Percentiles rank a stretch among this genome's conserved stretches.
These are phyloP conservation scores for Grammomys surdaster DNA, from an alignment of 2,113 vertebrate species.

Conservation along the genomic window DNA sequence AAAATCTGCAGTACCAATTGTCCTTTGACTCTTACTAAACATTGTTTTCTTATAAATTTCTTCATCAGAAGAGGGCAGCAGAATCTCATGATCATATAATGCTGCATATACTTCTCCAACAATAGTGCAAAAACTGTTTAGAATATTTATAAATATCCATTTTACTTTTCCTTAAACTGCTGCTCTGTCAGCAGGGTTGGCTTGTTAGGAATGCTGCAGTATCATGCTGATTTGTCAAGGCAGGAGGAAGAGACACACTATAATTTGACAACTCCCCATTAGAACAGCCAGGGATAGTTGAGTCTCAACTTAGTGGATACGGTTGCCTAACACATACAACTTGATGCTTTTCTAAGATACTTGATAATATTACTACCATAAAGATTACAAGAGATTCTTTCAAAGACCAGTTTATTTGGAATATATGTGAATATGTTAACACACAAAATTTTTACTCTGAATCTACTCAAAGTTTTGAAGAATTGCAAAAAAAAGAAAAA, in stretches of 20 bases:
- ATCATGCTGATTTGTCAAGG: constrained; percentile 44
- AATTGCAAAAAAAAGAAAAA: not conserved
- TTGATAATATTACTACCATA: constrained; percentile 14
- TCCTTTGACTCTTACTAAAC: not conserved
- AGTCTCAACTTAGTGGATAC: constrained; percentile 57
- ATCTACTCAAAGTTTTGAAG: constrained; percentile 4
- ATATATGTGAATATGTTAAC: not conserved
- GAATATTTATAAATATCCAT: constrained; percentile 69
- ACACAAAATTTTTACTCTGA: not conserved
- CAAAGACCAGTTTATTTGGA: constrained; percentile 8
- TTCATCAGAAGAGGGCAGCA: constrained; percentile 90
- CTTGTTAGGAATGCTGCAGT: constrained; percentile 63
- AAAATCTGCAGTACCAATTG: not conserved
- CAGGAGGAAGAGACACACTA: constrained; percentile 64
- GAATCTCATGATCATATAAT: constrained; percentile 76
- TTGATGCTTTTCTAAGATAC: not conserved
- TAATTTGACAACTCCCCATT: constrained; percentile 47
- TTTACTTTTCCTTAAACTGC: constrained; percentile 69
- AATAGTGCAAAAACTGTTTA: not conserved
- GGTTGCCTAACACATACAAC: not conserved
- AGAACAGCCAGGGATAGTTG: constrained; percentile 60
- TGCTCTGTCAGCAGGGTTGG: constrained; percentile 60
- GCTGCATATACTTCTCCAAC: not conserved
- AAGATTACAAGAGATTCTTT: not conserved
- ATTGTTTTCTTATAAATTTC: not conserved